Base-by-base conservation (phyloP, 1,140 invertebrate species). In the Dendrolimus kikuchii region DNA sequence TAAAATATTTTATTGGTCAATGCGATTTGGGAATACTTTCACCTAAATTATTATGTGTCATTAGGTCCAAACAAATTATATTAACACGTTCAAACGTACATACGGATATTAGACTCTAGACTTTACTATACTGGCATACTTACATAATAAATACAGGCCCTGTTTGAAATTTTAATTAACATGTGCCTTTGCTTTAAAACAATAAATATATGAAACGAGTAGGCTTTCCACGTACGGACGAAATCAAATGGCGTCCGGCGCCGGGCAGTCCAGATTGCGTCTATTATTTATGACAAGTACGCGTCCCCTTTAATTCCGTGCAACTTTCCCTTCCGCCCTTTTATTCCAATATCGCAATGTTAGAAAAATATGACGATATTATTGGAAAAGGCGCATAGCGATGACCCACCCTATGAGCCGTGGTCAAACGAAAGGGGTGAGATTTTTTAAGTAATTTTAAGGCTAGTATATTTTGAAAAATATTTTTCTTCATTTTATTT, bases 311-410 rank as follows among this genome's bases (percentile, higher is more conserved):
- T 72, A 79, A 82, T 85, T 82, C 75, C 68, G 59, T 67, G 65
- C 59, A 74, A 70, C 69, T 75, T 74, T 76, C 77, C 75, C 78
- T 75, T 73, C 63, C 64, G 67, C 64, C 72, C 73, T 68, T 77
- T 70, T 73, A 74, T 76, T 67, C 74, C 76, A 79, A 80, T 82
- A 74, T 85, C 66, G 72, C 72, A 70, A 69, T 75, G 81, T 73
- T 64, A 58, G 79, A 82, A 80, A 81, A 86, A 82, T 86, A 81
- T 81, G 73, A 85, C 73, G 77, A 72, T 81, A 75, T 85, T 82
- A 85, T 84, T 82, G 75, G 64, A 70, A 63, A 62, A 74, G 64
- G 61, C 63, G 60, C 73, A 64, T 70, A 71, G 70, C 68, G 64
- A 71, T 46, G 59, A 59, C 57, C 52, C 55, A 59, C 57, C 52